phyloP scores from a whole-genome alignment of 1,140 invertebrate species.

The Plodia interpunctella region DNA sequence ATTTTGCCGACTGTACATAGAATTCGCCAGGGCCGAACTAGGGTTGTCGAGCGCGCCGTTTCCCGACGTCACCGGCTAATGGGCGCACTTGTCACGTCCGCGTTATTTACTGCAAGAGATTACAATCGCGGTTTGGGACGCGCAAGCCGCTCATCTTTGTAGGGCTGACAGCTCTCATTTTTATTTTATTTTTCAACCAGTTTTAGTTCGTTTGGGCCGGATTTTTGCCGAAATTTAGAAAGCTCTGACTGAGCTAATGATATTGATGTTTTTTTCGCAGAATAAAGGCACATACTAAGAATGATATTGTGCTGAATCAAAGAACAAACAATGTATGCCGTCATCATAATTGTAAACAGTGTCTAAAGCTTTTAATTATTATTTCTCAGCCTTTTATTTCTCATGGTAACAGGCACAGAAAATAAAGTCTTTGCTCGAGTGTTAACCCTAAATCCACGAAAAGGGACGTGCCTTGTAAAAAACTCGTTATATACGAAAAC shows the following conservation, averaged over 20 bases:
- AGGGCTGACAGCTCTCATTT: not conserved
- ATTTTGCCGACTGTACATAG: constrained; percentile 14
- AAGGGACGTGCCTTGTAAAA: not conserved
- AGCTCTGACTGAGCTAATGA: too few relatives aligned
- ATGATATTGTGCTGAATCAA: too few relatives aligned
- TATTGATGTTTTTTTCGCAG: too few relatives aligned
- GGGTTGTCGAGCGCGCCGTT: constrained; percentile 23
- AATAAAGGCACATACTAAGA: not conserved
- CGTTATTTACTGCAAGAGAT: constrained; percentile 25
- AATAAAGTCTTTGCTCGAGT: not conserved
- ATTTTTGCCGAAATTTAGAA: not conserved
- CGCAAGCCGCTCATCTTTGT: not conserved
- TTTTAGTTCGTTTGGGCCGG: not conserved
- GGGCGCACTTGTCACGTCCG: constrained; percentile 45
- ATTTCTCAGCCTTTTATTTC: too few relatives aligned
- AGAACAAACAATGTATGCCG: too few relatives aligned
- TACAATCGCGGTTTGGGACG: constrained; percentile 12
- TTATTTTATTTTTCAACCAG: not conserved
- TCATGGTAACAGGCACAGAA: not conserved
- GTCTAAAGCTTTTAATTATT: too few relatives aligned
- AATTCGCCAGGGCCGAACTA: constrained; percentile 6
- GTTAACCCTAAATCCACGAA: not conserved
- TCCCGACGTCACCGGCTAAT: constrained; percentile 33
- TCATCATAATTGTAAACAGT: too few relatives aligned
- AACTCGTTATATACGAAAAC: constrained; percentile 2